A percentile compares a stretch with the other conserved stretches of the same genome.
phyloP scores from a whole-genome alignment of 2,113 vertebrate genomes.

The Montifringilla adamsi region DNA sequence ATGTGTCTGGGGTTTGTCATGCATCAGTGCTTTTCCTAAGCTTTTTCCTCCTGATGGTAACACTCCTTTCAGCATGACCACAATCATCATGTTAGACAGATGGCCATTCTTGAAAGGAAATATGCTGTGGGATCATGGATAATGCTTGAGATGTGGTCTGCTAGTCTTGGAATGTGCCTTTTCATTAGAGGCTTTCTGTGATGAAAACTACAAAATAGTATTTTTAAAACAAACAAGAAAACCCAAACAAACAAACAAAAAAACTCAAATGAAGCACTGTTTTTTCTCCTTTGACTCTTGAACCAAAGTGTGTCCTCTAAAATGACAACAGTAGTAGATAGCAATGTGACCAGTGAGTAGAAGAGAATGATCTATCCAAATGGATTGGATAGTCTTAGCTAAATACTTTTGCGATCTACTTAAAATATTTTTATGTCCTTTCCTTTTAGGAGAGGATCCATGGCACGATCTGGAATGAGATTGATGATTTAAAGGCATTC shows the following conservation, averaged over 20 bases:
- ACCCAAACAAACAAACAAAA: not conserved
- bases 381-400: not conserved
- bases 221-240: not conserved
- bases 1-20: not conserved
- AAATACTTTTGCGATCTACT: not conserved
- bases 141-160: not conserved
- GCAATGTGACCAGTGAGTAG: not conserved
- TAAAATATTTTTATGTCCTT: not conserved
- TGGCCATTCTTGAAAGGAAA: not conserved
- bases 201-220: not conserved
- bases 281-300: not conserved
- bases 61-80: not conserved
- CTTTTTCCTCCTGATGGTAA: not conserved
- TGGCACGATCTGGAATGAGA: slow-evolving; percentile 92
- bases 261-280: not conserved
- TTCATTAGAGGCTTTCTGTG: not conserved
- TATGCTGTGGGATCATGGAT: not conserved
- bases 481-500: slow-evolving; percentile 91
- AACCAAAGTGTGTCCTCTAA: not conserved
- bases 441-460: slow-evolving; percentile 84
- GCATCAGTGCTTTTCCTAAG: not conserved
- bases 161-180: not conserved
- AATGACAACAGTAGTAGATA: not conserved
- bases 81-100: not conserved
- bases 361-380: not conserved